Evolutionary conservation across 1,140 invertebrate species (phyloP).

Genomic region (Gonioctena quinquepunctata): DNA sequence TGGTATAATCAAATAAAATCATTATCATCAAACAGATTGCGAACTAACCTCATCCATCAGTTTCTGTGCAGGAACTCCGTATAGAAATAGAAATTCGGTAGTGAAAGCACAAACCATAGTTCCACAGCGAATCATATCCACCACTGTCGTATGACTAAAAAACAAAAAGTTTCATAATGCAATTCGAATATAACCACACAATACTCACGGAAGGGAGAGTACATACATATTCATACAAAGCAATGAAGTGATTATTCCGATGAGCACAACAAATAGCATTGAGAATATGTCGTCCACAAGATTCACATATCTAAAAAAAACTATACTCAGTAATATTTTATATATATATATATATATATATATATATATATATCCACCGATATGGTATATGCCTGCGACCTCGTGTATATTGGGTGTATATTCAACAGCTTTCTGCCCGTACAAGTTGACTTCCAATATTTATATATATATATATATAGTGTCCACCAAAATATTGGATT

Average conservation of each 20-base stretch:
- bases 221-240: slow-evolving; percentile 16
- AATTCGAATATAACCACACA: not conserved
- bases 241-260: slow-evolving; percentile 2
- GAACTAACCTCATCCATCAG: slow-evolving; percentile 14
- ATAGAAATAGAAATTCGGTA: slow-evolving; percentile 12
- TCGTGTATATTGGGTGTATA: no score
- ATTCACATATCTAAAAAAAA: slow-evolving; percentile 4
- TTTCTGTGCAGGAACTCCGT: slow-evolving; percentile 9
- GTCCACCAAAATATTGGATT: no score
- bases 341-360: no score
- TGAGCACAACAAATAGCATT: not conserved
- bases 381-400: no score
- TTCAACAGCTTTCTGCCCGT: no score
- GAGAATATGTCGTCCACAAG: slow-evolving; percentile 6
- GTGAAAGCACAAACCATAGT: slow-evolving; percentile 5
- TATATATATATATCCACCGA: no score
- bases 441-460: no score
- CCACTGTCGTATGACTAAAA: slow-evolving; percentile 1
- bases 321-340: no score
- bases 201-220: slow-evolving; percentile 8
- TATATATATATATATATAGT: no score
- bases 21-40: not conserved
- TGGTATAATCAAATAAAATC: not conserved
- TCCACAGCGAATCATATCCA: slow-evolving; percentile 6
- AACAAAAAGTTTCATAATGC: not conserved